Evolutionary conservation across 2,888 invertebrate genomes (phyloP), one percentile per base, ranked within the genome.

Genomic region (Cabera pusaria): DNA sequence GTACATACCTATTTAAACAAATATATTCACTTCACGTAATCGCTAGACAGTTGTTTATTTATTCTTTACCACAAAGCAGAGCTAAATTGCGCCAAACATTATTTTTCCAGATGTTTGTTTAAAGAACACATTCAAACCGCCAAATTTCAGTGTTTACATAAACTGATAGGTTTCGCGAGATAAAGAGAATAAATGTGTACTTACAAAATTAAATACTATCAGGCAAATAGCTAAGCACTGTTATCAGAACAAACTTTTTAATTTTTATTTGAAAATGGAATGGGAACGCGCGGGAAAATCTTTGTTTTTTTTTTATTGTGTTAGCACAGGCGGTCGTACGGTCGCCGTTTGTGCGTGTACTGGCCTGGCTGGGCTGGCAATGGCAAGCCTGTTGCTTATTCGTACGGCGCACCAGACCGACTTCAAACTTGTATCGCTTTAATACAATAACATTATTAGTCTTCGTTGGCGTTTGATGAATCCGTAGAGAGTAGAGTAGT

Each of bases 111-210:
- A 59, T 68, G 59, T 64, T 68, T 69, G 59, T 55, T 44, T 42
- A 49, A 37, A 40, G 52, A 53, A 59, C 52, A 63, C 63, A 64
- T 56, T 59, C 39, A 51, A 54, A 54, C 56, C 56, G 60, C 57
- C 54, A 59, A 70, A 63, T 53, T 55, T 44, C 52, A 58, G 50
- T 72, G 69, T 75, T 72, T 75, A 75, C 68, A 54, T 45, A 52
- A 41, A 23, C 27, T 45, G 60, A 69, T 65, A 72, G 46, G 49
- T 54, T 50, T 44, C 31, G 24, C 39, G 49, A 69, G 70, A 73
- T 72, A 75, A 75, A 64, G 72, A 60, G 52, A 49, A 28, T 47
- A 51, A 40, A 43, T 42, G 25, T 35, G 22, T 65, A 69, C 71
- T 68, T 66, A 72, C 70, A 37, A 50, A 50, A 56, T 64, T 53